Evolutionary conservation across 2,113 vertebrate species (phyloP).

Genomic region (Axis porcinus): DNA sequence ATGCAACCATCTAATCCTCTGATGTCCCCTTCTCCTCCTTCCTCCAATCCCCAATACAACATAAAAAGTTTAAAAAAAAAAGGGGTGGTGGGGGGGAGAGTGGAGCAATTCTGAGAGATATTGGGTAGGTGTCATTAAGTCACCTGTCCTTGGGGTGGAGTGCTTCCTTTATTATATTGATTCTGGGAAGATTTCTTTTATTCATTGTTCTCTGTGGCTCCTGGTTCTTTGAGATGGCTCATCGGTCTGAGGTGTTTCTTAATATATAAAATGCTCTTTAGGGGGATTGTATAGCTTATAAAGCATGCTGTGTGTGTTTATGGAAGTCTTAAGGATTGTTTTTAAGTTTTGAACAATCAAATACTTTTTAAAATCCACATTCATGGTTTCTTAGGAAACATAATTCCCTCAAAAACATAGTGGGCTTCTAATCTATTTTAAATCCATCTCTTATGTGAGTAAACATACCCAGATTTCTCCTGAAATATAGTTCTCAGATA

Average conservation of each 20-base stretch:
- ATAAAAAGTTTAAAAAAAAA: neutral
- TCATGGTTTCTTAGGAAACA: neutral
- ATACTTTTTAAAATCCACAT: neutral
- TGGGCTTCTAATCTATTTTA: neutral
- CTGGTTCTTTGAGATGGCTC: neutral
- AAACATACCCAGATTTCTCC: neutral
- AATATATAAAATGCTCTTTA: neutral
- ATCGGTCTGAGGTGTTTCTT: neutral
- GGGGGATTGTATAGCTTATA: neutral
- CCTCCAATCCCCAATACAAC: neutral
- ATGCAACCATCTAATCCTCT: neutral
- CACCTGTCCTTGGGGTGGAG: accelerated
- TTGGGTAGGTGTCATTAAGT: neutral
- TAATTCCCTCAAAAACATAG: neutral
- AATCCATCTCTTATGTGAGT: neutral
- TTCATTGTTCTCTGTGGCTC: neutral
- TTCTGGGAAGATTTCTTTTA: neutral
- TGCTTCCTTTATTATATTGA: neutral
- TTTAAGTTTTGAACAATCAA: neutral
- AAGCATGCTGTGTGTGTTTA: neutral
- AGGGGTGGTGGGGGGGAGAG: neutral
- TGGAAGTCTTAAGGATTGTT: neutral
- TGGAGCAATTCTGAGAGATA: neutral
- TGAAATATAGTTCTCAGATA: neutral
- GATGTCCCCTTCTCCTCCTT: neutral